phyloP scores from a whole-genome alignment of 2,113 vertebrate genomes.

The Platichthys stellatus region DNA sequence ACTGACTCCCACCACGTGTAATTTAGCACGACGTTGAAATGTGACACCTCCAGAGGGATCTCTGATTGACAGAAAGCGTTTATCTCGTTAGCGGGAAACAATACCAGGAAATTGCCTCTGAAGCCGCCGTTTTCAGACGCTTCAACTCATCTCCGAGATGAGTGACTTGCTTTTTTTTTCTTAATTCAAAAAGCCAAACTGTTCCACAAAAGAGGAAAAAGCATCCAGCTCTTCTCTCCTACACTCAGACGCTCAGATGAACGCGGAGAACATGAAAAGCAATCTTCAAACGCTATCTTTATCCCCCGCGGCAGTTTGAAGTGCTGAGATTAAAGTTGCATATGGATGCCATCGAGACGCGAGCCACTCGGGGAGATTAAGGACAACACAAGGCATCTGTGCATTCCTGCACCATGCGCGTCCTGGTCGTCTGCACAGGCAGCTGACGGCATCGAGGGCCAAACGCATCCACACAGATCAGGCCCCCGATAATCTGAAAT shows the following conservation, averaged over 20 bases:
- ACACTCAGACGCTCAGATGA: constrained; percentile 57
- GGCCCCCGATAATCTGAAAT: constrained; percentile 70
- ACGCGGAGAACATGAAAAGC: constrained; percentile 63
- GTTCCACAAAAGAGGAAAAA: constrained; percentile 37
- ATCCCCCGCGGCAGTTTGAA: constrained; percentile 64
- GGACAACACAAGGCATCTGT: constrained; percentile 56
- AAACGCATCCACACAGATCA: constrained; percentile 59
- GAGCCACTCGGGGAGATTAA: constrained; percentile 73
- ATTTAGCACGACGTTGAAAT: constrained; percentile 20
- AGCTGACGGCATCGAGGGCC: constrained; percentile 46
- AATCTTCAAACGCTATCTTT: constrained; percentile 75
- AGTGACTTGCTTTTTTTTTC: constrained; percentile 10
- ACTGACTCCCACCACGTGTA: constrained; percentile 13
- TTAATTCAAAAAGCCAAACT: constrained; percentile 23
- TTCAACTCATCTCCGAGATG: constrained; percentile 29
- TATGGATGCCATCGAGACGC: constrained; percentile 67
- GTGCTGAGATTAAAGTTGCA: constrained; percentile 73
- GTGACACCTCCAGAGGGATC: constrained; percentile 36
- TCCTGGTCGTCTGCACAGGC: constrained; percentile 13
- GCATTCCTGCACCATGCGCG: constrained; percentile 50
- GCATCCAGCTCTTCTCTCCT: constrained; percentile 50
- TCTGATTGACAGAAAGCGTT: constrained; percentile 57
- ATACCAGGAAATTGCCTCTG: constrained; percentile 59
- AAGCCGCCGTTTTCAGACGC: constrained; percentile 43
- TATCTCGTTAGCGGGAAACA: constrained; percentile 62